A percentile compares a stretch with the other conserved stretches of the same genome.
Conservation (phyloP, 2,113 vertebrate species). For the Rhadina sibilatrix region DNA sequence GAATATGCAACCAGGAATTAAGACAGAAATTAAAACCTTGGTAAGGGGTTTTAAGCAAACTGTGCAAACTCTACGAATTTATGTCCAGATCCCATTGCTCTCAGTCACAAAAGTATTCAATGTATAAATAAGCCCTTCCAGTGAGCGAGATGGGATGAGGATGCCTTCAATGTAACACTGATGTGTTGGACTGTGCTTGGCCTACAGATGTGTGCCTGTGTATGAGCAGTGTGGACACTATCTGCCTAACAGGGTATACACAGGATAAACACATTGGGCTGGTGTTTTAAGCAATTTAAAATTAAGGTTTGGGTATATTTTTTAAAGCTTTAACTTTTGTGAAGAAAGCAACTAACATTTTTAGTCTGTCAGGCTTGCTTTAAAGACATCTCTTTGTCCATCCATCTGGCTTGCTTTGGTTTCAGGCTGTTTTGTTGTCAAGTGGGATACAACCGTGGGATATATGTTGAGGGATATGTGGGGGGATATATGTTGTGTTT, state of each 20-base stretch:
- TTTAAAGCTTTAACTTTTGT: neutral
- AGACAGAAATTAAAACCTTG: slow-evolving; percentile 70
- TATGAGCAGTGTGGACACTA: neutral
- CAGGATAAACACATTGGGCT: neutral
- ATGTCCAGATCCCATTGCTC: slow-evolving; percentile 48
- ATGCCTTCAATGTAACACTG: neutral
- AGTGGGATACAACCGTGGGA: accelerated
- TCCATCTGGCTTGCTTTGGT: neutral
- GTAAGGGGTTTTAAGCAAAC: slow-evolving; percentile 49
- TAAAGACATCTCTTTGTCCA: neutral
- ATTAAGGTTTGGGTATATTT: neutral
- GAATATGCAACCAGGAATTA: slow-evolving; percentile 70
- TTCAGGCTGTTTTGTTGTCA: neutral
- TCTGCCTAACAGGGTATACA: neutral
- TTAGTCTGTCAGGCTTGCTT: neutral
- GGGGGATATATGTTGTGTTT: neutral
- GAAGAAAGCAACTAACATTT: neutral
- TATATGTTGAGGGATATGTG: neutral
- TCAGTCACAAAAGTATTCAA: slow-evolving; percentile 36
- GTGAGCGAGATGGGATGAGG: neutral
- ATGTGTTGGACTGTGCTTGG: slow-evolving; percentile 37
- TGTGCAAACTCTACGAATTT: slow-evolving; percentile 52
- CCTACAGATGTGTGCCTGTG: neutral
- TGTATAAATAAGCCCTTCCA: neutral
- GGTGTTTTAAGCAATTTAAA: neutral